These are phyloP conservation scores for Drosophila suzukii DNA, from an alignment of 1,140 invertebrate species.

Conservation along the genomic window DNA sequence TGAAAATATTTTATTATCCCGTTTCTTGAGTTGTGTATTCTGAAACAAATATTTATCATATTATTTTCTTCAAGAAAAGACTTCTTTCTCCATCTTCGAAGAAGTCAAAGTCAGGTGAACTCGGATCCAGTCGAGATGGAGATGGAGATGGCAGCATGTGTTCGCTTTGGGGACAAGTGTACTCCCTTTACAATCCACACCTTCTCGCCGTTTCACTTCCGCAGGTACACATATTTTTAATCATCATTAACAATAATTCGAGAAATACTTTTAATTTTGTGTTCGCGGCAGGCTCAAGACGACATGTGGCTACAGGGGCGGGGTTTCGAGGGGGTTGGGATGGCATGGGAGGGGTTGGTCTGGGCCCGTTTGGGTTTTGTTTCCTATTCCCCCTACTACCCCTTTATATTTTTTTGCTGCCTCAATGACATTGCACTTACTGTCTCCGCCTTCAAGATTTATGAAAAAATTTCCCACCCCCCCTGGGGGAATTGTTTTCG, in stretches of 20 bases:
- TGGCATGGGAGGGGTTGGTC: neutral
- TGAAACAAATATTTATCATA: neutral
- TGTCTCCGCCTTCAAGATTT: conserved; percentile 66
- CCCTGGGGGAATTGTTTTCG: conserved; percentile 57
- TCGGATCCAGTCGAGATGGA: neutral
- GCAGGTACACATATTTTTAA: conserved; percentile 81
- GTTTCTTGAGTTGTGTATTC: neutral
- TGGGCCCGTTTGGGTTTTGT: conserved; percentile 18
- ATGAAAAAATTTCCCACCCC: conserved; percentile 61
- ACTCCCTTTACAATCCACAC: conserved; percentile 8
- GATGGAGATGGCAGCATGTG: neutral
- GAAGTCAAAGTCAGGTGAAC: conserved; percentile 11
- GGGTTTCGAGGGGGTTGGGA: conserved; percentile 13
- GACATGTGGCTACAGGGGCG: conserved; percentile 27
- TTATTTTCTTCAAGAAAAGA: neutral
- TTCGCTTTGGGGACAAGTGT: conserved; percentile 20
- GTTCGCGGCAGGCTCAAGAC: conserved; percentile 52
- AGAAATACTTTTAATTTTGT: conserved; percentile 84
- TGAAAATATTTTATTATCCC: neutral
- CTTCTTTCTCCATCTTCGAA: neutral
- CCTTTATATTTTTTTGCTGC: conserved; percentile 33
- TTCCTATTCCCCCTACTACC: conserved; percentile 58
- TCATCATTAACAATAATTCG: conserved; percentile 84
- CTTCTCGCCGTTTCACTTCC: conserved; percentile 54
- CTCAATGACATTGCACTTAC: conserved; percentile 81